Evolutionary conservation across 2,113 vertebrate species (phyloP), one percentile per base, ranked within the genome.

Genomic region (Heterocephalus glaber): DNA sequence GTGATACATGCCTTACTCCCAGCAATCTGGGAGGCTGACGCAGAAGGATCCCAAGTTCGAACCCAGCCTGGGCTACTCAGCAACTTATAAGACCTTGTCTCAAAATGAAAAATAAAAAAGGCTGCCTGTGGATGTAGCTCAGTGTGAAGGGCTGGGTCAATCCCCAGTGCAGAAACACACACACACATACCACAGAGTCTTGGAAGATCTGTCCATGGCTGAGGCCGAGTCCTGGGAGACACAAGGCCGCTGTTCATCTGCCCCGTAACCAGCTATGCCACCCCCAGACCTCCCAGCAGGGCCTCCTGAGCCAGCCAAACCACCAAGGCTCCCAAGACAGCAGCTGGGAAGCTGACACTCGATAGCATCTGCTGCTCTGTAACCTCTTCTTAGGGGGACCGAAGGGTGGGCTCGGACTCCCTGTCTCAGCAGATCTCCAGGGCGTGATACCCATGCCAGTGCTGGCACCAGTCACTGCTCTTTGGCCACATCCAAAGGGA

Each of bases 361-460:
- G 26, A 16, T 19, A 52, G 76, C 47, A 52, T 19, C 28, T 7
- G 28, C 47, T 17, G 41, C 41, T 47, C 41, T 28, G 24, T 47
- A 76, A 12, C 72, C 72, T 47, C 44, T 44, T 30, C n/a, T n/a
- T n/a, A n/a, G 19, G 20, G 1, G 2, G 14, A 12, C 30, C 2
- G 56, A 10, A 0, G 33, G 6, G 2, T 4, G 7, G 5, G 0
- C 22, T 16, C 0, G 2, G 60, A 22, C 38, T 47, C n/a, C 0
- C 6, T 20, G 0, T 4, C 33, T 0, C 0, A 16, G 60, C 4
- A 0, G 0, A 22, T 7, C 33, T 4, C 58, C 2, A 0, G 4
- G 1, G 1, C 0, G 0, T 0, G 3, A 44, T 3, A 17, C 49
- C 47, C 0, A 4, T 0, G 4, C 76, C 7, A 0, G 5, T 4